Base-by-base conservation (phyloP, 2,113 vertebrate genomes). In the Amazona guildingii region DNA sequence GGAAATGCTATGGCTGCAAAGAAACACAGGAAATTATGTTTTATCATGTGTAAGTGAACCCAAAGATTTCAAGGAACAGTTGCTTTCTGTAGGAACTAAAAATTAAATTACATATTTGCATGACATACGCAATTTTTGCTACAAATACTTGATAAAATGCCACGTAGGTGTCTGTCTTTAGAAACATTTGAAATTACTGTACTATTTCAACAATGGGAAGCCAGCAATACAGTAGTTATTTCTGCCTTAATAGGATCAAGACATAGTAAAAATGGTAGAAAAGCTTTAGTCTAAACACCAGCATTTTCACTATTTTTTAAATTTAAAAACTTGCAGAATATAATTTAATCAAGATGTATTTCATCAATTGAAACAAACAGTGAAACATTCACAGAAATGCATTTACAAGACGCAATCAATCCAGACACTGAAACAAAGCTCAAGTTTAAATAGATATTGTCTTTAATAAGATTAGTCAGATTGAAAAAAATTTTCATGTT, bases 401-500 rank as follows among this genome's bases (percentile, higher is more conserved):
- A 92, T 64, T 82, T 83, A 80, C 41, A 88, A 94, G 94, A 95
- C 51, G 48, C 70, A 96, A 95, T 63, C 91, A 81, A 95, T 80
- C 74, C 28, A 67, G 95, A 97, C 64, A 62, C 49, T 62, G 86
- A 97, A 97, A 97, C 46, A 97, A 96, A 90, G 83, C 64, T 94
- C 51, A 90, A 52, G 17, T 95, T 97, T 90, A 94, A 92, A 97
- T 83, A 95, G 87, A 94, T 82, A 94, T 55, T 95, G 94, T 97
- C 94, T 95, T 83, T 86, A 94, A 93, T 88, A 97, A 96, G 94
- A 96, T 92, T 33, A 95, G 73, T 96, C 92, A 97, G 76, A 78
- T 59, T 87, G 96, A 94, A 96, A 78, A 97, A 97, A 97, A 93
- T 81, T 92, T 95, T 95, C 92, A 77, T 94, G 91, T 95, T 96